Percentiles rank a stretch among this genome's conserved stretches.
phyloP scores from a whole-genome alignment of 2,113 vertebrate genomes.

The Dryoscopus gambensis region DNA sequence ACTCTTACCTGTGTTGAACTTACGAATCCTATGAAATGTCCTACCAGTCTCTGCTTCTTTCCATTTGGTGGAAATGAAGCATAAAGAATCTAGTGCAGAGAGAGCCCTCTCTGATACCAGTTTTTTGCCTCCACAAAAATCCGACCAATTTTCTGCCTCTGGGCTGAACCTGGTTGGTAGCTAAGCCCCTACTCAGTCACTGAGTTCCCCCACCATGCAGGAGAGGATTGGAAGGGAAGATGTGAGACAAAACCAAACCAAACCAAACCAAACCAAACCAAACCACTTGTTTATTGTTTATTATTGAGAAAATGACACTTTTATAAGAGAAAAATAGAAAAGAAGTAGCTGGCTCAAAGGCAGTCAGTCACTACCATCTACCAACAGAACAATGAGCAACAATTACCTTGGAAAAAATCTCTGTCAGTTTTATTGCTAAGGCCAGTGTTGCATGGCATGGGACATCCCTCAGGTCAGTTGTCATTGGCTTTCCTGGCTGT shows the following conservation, averaged over 20 bases:
- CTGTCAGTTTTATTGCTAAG: not conserved
- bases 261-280: not conserved
- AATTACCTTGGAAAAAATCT: not conserved
- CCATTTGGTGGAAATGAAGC: not conserved
- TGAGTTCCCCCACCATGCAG: not conserved
- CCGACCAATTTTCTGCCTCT: not conserved
- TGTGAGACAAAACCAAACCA: not conserved
- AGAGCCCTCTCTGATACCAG: not conserved
- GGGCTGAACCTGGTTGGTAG: not conserved
- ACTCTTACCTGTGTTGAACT: not conserved
- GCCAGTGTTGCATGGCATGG: too few relatives aligned
- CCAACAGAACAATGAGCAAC: not conserved
- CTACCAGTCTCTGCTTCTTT: not conserved
- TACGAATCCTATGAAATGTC: not conserved
- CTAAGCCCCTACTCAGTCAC: not conserved
- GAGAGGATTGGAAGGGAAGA: not conserved
- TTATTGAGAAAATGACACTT: not conserved
- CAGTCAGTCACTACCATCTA: not conserved
- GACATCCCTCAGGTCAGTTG: not conserved
- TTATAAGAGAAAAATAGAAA: not conserved
- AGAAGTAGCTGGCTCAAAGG: not conserved
- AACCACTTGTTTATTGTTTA: not conserved
- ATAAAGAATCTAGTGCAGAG: not conserved
- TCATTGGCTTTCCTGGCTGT: not conserved
- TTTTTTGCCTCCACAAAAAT: not conserved